Evolutionary conservation across 2,888 invertebrate genomes (phyloP), one percentile per base, ranked within the genome.

Genomic region (Sarcophaga carnaria): DNA sequence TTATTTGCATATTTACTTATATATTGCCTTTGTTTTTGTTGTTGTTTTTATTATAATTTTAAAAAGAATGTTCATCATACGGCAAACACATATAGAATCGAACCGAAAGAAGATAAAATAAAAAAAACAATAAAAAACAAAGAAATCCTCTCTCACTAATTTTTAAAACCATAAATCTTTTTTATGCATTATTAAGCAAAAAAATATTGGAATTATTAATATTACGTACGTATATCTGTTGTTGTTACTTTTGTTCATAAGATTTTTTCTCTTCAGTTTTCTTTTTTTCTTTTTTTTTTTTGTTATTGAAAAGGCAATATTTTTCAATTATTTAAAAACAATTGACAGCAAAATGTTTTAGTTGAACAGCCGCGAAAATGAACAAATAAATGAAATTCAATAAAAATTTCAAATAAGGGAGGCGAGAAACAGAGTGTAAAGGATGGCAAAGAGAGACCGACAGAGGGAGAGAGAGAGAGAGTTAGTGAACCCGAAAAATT

Each of bases 321-420:
- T 84, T 87, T 84, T 81, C 81, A 87, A 87, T 84, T 84, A 81
- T 84, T 81, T 63, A 81, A 86, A 87, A 87, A 79, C 84, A 81
- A 81, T 82, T 84, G 87, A 87, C 87, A 84, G 84, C 67, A 77
- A 81, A 87, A 86, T 67, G 25, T 76, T 83, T 76, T 69, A 62
- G 62, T 22, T 62, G 74, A 69, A 74, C 78, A 69, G 72, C 54
- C 78, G 69, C 74, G 79, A 74, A 67, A 79, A 79, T 47, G 67
- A 79, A 37, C 45, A 45, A 69, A 69, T 54, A 74, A 74, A 76
- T 76, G 45, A 70, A 79, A 78, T 82, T 64, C 59, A 71, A 82
- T 70, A 67, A 67, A 4, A 22, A 77, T 6, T 70, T 59, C 69
- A 37, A 45, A 62, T 20, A 3, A 49, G 4, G 37, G 20, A 20